These are phyloP conservation scores for Pterois miles DNA, from an alignment of 2,797 vertebrate genomes.

Conservation along the genomic window DNA sequence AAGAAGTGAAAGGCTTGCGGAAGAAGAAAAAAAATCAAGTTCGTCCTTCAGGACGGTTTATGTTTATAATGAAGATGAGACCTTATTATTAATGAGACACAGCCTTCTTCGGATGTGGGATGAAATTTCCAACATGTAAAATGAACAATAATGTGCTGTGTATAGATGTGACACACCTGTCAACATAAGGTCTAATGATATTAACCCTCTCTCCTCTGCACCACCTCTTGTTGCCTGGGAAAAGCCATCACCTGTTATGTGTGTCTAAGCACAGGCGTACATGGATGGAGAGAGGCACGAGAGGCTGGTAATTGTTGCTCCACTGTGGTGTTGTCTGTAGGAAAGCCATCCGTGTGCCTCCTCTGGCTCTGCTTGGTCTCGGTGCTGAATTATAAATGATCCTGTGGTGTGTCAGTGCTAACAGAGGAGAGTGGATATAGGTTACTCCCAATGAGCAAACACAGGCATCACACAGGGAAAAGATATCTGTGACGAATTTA, in stretches of 20 bases:
- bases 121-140: neutral
- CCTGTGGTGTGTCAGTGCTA: conserved; percentile 45
- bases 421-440: conserved; percentile 54
- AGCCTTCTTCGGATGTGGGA: neutral
- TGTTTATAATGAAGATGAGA: conserved; percentile 9
- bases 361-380: conserved; percentile 42
- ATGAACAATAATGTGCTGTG: neutral
- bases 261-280: conserved; percentile 1
- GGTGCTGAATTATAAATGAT: conserved; percentile 73
- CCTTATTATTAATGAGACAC: conserved; percentile 4
- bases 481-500: conserved; percentile 17
- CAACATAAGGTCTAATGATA: neutral
- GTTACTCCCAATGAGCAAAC: conserved; percentile 63
- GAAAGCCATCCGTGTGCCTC: conserved; percentile 27
- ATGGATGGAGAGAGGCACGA: neutral
- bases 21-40: neutral
- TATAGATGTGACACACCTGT: neutral
- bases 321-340: neutral
- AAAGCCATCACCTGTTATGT: neutral
- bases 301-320: conserved; percentile 47
- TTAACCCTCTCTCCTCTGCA: neutral
- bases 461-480: conserved; percentile 35
- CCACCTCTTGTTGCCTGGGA: neutral
- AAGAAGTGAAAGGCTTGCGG: conserved; percentile 4
- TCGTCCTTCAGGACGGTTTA: conserved; percentile 5